A percentile compares a stretch with the other conserved stretches of the same genome.
Evolutionary conservation across 2,888 invertebrate genomes (phyloP).

Genomic region (Morpho achilles): DNA sequence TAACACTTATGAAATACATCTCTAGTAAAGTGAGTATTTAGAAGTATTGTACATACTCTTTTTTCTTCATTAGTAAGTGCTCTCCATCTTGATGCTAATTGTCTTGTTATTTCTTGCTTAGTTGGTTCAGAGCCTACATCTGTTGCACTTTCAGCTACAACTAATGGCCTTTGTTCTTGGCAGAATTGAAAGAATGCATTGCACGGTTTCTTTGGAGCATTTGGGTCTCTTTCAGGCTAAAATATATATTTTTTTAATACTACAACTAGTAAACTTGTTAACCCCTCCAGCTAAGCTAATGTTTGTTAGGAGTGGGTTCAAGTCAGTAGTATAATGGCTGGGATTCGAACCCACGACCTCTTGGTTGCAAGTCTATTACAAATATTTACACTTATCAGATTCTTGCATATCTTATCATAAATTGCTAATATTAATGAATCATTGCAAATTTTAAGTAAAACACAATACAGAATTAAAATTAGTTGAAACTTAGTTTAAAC

Average conservation of each 20-base stretch:
- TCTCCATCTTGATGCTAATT: constrained; percentile 87
- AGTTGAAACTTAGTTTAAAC: too few relatives aligned
- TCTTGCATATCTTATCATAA: too few relatives aligned
- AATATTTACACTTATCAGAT: too few relatives aligned
- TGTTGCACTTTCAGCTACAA: constrained; percentile 82
- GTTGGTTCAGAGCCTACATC: constrained; percentile 83
- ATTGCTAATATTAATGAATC: too few relatives aligned
- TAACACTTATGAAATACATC: background rate
- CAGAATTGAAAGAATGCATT: constrained; percentile 91
- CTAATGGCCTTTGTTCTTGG: constrained; percentile 86
- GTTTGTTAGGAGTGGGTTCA: too few relatives aligned
- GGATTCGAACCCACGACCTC: too few relatives aligned
- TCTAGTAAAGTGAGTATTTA: background rate
- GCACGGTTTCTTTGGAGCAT: constrained; percentile 88
- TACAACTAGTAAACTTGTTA: too few relatives aligned
- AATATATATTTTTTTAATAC: constrained; percentile 24
- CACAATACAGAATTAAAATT: too few relatives aligned
- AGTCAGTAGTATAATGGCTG: too few relatives aligned
- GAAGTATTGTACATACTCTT: constrained; percentile 68
- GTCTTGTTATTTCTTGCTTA: constrained; percentile 87
- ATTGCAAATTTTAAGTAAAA: too few relatives aligned
- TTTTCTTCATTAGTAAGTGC: constrained; percentile 84
- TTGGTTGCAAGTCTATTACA: too few relatives aligned
- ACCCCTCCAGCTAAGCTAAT: too few relatives aligned
- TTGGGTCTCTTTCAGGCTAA: constrained; percentile 81